Conservation (phyloP, 2,888 invertebrate genomes). For the Fragum fragum region DNA sequence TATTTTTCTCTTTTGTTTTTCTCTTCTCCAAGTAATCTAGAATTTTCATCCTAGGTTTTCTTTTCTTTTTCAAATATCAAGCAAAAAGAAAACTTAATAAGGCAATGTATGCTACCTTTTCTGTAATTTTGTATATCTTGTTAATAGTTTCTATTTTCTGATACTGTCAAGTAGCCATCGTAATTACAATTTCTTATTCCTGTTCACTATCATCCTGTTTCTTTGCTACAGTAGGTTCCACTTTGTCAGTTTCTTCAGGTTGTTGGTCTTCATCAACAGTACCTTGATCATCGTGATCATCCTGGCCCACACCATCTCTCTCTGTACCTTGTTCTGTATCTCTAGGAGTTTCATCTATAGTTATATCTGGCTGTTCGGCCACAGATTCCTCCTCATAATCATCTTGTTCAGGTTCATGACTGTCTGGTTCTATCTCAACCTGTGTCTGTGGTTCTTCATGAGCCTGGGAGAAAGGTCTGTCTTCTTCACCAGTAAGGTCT, state of each 20-base stretch:
- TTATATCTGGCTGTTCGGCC: not conserved
- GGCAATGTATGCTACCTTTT: too few relatives aligned
- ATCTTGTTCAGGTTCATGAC: constrained; percentile 26
- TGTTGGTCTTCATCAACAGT: not conserved
- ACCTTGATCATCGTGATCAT: not conserved
- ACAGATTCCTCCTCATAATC: constrained; percentile 5
- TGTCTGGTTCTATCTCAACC: constrained; percentile 70
- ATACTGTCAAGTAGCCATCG: too few relatives aligned
- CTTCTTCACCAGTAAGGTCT: constrained; percentile 56
- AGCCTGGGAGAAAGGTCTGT: constrained; percentile 62
- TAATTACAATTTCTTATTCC: too few relatives aligned
- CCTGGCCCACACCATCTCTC: not conserved
- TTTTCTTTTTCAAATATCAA: too few relatives aligned
- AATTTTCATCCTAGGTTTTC: too few relatives aligned
- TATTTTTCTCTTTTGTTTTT: too few relatives aligned
- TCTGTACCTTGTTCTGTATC: not conserved
- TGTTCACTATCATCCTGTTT: constrained; percentile 2
- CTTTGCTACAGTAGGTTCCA: not conserved
- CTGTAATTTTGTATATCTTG: too few relatives aligned
- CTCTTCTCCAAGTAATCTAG: too few relatives aligned
- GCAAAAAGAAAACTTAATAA: too few relatives aligned
- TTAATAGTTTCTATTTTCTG: too few relatives aligned
- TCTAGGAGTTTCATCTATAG: not conserved
- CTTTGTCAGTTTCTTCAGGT: not conserved
- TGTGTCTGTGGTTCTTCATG: constrained; percentile 73